A percentile compares a stretch with the other conserved stretches of the same genome.
Conservation (phyloP, 2,888 invertebrate species). For the Ormyrus thymus region DNA sequence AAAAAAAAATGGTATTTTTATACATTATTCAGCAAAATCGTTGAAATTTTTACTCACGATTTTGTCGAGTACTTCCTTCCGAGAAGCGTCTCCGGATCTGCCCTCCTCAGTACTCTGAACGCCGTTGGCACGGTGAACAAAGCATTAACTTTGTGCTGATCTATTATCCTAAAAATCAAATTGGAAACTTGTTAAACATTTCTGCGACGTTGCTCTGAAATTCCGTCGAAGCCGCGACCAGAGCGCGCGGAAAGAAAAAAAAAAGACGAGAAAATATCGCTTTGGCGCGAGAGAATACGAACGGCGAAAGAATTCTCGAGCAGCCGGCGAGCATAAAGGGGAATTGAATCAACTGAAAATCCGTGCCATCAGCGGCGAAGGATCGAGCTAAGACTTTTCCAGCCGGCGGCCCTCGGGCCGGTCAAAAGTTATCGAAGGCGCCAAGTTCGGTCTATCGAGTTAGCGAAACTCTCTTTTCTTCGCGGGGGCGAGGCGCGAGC, state of each 20-base stretch:
- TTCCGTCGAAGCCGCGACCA: background rate
- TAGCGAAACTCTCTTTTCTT: too few relatives aligned
- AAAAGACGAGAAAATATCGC: background rate
- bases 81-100: slow-evolving; percentile 84
- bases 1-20: background rate
- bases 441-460: too few relatives aligned
- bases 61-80: slow-evolving; percentile 84
- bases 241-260: background rate
- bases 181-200: background rate
- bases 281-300: too few relatives aligned
- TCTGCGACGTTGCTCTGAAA: background rate
- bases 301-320: too few relatives aligned
- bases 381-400: too few relatives aligned
- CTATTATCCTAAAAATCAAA: slow-evolving; percentile 82
- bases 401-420: too few relatives aligned
- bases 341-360: too few relatives aligned
- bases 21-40: background rate
- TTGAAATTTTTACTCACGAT: slow-evolving; percentile 74
- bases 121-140: slow-evolving; percentile 95
- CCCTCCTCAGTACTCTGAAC: slow-evolving; percentile 88
- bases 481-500: too few relatives aligned
- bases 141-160: slow-evolving; percentile 89
- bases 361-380: too few relatives aligned
- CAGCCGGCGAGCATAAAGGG: too few relatives aligned
- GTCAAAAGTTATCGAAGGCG: too few relatives aligned